Percentiles rank a stretch among this genome's conserved stretches.
Conservation (phyloP, 2,113 vertebrate genomes). For the Nymphicus hollandicus region DNA sequence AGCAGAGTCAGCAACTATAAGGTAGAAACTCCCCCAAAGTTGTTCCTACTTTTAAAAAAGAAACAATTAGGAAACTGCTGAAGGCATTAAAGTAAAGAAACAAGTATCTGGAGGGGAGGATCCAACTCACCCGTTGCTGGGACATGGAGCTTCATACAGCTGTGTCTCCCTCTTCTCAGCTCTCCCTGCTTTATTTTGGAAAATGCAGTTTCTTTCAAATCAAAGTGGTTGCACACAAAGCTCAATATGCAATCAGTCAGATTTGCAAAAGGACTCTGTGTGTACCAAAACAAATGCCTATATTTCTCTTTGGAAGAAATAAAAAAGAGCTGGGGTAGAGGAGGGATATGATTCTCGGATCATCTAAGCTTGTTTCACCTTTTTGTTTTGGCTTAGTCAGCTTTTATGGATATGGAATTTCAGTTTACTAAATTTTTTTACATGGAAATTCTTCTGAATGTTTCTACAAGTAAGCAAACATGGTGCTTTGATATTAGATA, state of each 20-base stretch:
- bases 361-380: background rate
- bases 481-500: background rate
- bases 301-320: background rate
- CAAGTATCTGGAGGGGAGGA: conserved; percentile 29
- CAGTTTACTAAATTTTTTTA: background rate
- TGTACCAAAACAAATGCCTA: conserved; percentile 48
- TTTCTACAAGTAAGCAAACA: background rate
- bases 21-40: background rate
- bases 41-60: background rate
- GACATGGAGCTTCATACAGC: conserved; percentile 52
- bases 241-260: conserved; percentile 59
- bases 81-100: conserved; percentile 1
- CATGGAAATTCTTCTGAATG: background rate
- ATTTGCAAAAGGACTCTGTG: conserved; percentile 59
- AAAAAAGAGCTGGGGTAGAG: background rate
- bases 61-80: background rate
- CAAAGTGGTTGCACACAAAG: conserved; percentile 64
- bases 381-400: background rate
- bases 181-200: conserved; percentile 69
- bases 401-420: background rate
- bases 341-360: background rate
- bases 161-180: conserved; percentile 38
- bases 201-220: conserved; percentile 70
- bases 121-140: conserved; percentile 40
- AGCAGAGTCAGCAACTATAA: conserved; percentile 8